A percentile compares a stretch with the other conserved stretches of the same genome.
Evolutionary conservation across 2,797 vertebrate species (phyloP).

Genomic region (Sarcophilus harrisii): DNA sequence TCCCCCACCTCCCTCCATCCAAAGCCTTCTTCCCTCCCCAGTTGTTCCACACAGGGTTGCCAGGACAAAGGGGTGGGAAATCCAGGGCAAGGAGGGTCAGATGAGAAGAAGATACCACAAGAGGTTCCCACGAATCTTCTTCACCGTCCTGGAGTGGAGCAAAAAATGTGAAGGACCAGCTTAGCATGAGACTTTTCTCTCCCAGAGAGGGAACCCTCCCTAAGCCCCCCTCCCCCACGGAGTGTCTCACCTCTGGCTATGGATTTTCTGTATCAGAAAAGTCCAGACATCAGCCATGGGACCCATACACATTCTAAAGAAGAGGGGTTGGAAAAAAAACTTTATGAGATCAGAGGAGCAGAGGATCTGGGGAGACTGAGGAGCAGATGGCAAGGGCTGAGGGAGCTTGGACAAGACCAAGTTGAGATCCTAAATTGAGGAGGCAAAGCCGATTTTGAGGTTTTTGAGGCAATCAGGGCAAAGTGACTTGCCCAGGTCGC

Average conservation of each 20-base stretch:
- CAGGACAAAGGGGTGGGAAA: background rate
- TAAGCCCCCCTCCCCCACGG: background rate
- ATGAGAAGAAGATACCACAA: slow-evolving; percentile 69
- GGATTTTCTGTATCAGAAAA: slow-evolving; percentile 72
- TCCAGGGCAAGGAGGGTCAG: background rate
- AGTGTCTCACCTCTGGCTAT: slow-evolving; percentile 77
- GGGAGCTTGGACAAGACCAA: background rate
- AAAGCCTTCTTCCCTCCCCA: background rate
- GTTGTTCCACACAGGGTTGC: background rate
- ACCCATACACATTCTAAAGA: slow-evolving; percentile 79
- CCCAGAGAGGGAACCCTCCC: background rate
- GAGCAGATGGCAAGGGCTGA: background rate
- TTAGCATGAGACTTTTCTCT: background rate
- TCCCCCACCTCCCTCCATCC: rapidly evolving
- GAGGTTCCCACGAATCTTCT: slow-evolving; percentile 75
- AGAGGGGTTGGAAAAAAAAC: background rate
- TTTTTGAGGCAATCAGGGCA: background rate
- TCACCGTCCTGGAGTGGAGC: slow-evolving; percentile 64
- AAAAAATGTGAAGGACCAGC: background rate
- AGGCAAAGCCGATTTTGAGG: background rate
- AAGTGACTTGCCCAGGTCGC: background rate
- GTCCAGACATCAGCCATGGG: slow-evolving; percentile 82
- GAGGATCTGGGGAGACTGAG: background rate
- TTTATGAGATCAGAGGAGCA: background rate
- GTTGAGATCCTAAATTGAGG: background rate